Evolutionary conservation across 2,888 invertebrate species (phyloP).

Genomic region (Amiota mariae): DNA sequence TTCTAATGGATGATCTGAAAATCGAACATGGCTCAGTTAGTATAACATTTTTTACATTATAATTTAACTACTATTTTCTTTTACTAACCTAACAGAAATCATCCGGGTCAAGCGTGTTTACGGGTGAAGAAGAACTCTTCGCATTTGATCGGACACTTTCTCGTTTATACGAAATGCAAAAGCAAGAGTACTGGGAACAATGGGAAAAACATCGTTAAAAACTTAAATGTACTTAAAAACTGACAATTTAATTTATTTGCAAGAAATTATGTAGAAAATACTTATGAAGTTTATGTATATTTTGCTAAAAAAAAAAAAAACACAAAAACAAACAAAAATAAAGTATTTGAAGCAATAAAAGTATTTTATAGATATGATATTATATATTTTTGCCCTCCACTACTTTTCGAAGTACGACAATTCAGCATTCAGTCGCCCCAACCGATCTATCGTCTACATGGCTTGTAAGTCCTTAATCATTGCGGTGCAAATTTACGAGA

Average conservation of each 20-base stretch:
- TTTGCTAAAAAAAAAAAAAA: background rate
- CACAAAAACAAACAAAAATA: too few species aligned
- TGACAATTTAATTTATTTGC: background rate
- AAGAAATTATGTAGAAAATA: background rate
- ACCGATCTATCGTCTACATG: too few species aligned
- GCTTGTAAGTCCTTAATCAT: too few species aligned
- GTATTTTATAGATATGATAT: background rate
- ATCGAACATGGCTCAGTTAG: conserved; percentile 84
- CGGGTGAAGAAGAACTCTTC: conserved; percentile 98
- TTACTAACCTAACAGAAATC: conserved; percentile 77
- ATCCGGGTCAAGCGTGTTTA: conserved; percentile 91
- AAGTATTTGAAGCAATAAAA: background rate
- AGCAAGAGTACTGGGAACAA: conserved; percentile 92
- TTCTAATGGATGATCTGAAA: conserved; percentile 96
- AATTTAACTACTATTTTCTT: conserved; percentile 30
- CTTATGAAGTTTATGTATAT: background rate
- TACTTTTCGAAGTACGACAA: background rate
- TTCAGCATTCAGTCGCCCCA: too few species aligned
- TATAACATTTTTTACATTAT: conserved; percentile 37
- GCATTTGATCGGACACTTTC: conserved; percentile 96
- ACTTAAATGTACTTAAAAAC: background rate
- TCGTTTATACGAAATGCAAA: conserved; percentile 96
- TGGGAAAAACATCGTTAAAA: conserved; percentile 77
- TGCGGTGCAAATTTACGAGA: too few species aligned
- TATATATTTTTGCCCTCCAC: background rate